Conservation (phyloP, 2,797 vertebrate species). For the Argentina silus region DNA sequence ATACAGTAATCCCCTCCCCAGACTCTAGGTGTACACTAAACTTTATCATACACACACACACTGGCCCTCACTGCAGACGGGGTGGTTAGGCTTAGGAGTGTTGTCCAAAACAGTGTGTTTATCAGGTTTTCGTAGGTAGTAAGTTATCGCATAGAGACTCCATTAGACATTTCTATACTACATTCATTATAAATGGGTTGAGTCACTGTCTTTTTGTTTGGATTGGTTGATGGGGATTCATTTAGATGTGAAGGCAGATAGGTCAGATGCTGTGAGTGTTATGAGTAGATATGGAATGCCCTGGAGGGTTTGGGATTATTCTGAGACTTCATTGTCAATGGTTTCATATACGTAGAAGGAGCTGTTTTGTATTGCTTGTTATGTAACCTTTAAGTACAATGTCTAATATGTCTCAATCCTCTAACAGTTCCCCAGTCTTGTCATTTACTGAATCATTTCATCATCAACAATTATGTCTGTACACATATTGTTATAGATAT, state of each 20-base stretch:
- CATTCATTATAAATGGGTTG: neutral
- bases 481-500: neutral
- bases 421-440: constrained; percentile 28
- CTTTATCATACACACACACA: neutral
- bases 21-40: constrained; percentile 5
- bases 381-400: constrained; percentile 21
- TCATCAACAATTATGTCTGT: constrained; percentile 8
- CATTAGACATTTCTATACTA: neutral
- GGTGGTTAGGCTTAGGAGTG: too few relatives aligned
- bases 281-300: neutral
- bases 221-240: neutral
- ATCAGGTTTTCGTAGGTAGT: neutral
- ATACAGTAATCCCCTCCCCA: constrained; percentile 65
- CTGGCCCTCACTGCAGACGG: neutral
- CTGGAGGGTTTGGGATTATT: neutral
- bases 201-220: neutral
- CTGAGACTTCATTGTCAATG: neutral
- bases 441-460: constrained; percentile 27
- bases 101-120: neutral
- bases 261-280: neutral
- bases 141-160: neutral
- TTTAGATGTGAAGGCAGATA: neutral
- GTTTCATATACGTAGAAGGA: neutral
- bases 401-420: constrained; percentile 28
- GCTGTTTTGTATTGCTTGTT: constrained; percentile 26